Evolutionary conservation across 1,140 invertebrate genomes (phyloP), one percentile per base, ranked within the genome.

Genomic region (Hyposmocoma kahamanoa): DNA sequence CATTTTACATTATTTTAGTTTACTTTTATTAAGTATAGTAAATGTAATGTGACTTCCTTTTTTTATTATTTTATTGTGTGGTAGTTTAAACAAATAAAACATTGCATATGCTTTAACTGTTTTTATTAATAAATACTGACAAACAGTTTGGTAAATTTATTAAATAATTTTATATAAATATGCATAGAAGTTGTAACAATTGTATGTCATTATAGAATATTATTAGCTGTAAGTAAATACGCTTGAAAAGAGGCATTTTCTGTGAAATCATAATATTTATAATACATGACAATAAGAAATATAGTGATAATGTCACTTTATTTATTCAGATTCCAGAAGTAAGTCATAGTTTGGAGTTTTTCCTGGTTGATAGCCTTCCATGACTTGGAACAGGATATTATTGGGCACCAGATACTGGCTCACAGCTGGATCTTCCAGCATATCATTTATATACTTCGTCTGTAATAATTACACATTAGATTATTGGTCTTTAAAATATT

Each of bases 401-500:
- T 44, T 50, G 17, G 76, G 68, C 26, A 83, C 42, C 15, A 62
- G 22, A 41, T 81, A 83, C 19, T 74, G 56, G n/a, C 44, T 70
- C 0, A 84, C 66, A 19, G 60, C 71, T 6, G 77, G 66, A 47
- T 84, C 80, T 42, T 72, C 39, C n/a, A 53, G 22, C 80, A 84
- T 80, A 11, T 67, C 62, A 0, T 59, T 22, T 0, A 74, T 47
- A 39, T 83, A 83, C 20, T 65, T 42, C 28, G 47, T n/a, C 74
- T 81, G 58, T 49, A 76, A 77, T 24, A 17, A 41, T 58, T 51
- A 46, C 24, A 36, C 18, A 36, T 15, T 15, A 17, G 18, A 15
- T 10, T 8, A 15, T 36, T 36, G 34, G 18, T n/a, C n/a, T n/a
- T n/a, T n/a, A n/a, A n/a, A n/a, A n/a, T n/a, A n/a, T n/a, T n/a